Conservation (phyloP, 2,113 vertebrate genomes). For the Pituophis catenifer region DNA sequence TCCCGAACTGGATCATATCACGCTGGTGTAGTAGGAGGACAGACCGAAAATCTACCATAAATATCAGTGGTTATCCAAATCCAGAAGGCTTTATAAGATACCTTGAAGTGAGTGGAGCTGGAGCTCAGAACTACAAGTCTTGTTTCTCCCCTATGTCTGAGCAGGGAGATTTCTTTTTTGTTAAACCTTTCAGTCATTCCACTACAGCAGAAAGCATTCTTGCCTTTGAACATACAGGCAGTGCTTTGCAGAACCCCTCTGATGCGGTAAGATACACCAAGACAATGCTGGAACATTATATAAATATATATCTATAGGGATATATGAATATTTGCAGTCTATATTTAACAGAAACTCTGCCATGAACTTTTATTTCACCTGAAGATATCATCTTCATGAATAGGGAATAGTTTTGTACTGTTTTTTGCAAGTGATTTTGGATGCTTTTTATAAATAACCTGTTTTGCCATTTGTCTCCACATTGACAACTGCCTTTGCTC, state of each 20-base stretch:
- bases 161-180: slow-evolving; percentile 87
- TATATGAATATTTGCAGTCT: background rate
- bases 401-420: background rate
- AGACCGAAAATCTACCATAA: slow-evolving; percentile 73
- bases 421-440: background rate
- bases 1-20: slow-evolving; percentile 59
- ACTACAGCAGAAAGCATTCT: slow-evolving; percentile 67
- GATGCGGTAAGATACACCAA: slow-evolving; percentile 64
- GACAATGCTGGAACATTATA: background rate
- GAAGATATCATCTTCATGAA: background rate
- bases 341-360: background rate
- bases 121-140: slow-evolving; percentile 80
- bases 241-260: slow-evolving; percentile 60
- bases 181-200: slow-evolving; percentile 79
- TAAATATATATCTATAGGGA: background rate
- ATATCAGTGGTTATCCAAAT: slow-evolving; percentile 83
- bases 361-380: background rate
- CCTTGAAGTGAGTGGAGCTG: slow-evolving; percentile 83
- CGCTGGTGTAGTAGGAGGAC: slow-evolving; percentile 75
- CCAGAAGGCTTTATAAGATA: slow-evolving; percentile 87
- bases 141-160: slow-evolving; percentile 86
- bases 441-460: background rate
- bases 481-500: background rate
- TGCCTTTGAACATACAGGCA: slow-evolving; percentile 63
- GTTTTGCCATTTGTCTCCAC: background rate